Evolutionary conservation across 2,797 vertebrate species (phyloP), one percentile per base, ranked within the genome.

Genomic region (Thalassophryne amazonica): DNA sequence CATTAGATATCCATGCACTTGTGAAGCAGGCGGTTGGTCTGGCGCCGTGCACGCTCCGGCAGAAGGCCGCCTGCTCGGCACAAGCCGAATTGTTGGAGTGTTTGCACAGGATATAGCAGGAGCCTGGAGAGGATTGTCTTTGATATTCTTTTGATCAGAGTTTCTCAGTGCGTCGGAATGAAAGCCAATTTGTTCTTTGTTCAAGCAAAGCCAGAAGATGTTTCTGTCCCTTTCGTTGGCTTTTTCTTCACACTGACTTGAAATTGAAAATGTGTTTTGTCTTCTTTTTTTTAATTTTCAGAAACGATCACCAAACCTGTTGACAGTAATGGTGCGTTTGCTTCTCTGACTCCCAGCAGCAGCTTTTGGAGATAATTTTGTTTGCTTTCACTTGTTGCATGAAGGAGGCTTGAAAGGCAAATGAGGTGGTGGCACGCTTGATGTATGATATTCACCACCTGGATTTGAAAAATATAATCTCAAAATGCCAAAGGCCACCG

Each of bases 401-500:
- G 28, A 53, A 57, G 58, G 46, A 59, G 50, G 27, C 46, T 34
- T 57, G 33, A 64, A 51, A 56, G 51, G 45, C 32, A 56, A 59
- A 59, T 43, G 32, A 51, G 33, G 28, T 50, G 48, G 13, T 17
- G 18, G 17, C 32, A 25, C 48, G 16, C 14, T 59, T 42, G 61
- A 70, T 63, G 53, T 56, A 67, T 42, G 53, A 61, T 59, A 56
- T 56, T 47, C 35, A 21, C 42, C 36, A 60, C 30, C 54, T 50
- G 33, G 58, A 30, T 36, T 49, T 50, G 41, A 57, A 19, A 53
- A 52, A 47, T 50, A 65, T 61, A 40, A 45, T 58, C 52, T 71
- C 50, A 14, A 46, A 59, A 54, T 52, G 62, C 40, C 54, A 33
- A 40, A 23, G 45, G 66, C 55, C 46, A 61, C 59, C 30, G 35